Evolutionary conservation across 2,797 vertebrate genomes (phyloP).

Genomic region (Australoheros facetus): DNA sequence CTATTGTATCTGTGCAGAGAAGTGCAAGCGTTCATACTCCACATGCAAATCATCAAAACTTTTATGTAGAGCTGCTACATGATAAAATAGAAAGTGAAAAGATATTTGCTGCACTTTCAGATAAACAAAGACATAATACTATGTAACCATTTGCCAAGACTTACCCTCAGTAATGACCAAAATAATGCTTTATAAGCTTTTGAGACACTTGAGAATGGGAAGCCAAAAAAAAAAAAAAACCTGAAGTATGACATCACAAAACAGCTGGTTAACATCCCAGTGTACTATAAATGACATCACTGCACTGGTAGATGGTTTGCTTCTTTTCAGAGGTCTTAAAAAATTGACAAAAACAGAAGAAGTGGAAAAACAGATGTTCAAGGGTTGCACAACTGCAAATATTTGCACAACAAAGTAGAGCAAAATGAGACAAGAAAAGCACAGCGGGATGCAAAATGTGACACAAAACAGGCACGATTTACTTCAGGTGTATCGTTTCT

Average conservation of each 20-base stretch:
- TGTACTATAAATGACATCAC: neutral
- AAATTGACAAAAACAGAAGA: neutral
- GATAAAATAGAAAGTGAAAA: neutral
- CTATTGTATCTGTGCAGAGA: neutral
- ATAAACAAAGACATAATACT: neutral
- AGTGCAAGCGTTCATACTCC: neutral
- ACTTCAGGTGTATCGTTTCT: neutral
- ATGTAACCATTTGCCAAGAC: neutral
- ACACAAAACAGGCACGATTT: neutral
- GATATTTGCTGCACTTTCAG: neutral
- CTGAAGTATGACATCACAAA: neutral
- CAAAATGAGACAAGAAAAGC: accelerated
- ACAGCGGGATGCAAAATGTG: neutral
- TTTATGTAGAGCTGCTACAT: neutral
- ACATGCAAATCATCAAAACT: no score
- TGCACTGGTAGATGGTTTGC: neutral
- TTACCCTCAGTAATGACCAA: neutral
- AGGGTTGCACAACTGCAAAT: neutral
- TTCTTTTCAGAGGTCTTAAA: neutral
- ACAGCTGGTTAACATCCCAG: neutral
- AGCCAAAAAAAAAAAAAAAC: no score
- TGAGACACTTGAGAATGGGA: neutral
- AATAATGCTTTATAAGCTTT: neutral
- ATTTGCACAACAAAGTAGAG: neutral
- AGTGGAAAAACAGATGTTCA: neutral